A percentile compares a stretch with the other conserved stretches of the same genome.
phyloP scores from a whole-genome alignment of 2,797 vertebrate genomes.

The Chloroceryle inda region DNA sequence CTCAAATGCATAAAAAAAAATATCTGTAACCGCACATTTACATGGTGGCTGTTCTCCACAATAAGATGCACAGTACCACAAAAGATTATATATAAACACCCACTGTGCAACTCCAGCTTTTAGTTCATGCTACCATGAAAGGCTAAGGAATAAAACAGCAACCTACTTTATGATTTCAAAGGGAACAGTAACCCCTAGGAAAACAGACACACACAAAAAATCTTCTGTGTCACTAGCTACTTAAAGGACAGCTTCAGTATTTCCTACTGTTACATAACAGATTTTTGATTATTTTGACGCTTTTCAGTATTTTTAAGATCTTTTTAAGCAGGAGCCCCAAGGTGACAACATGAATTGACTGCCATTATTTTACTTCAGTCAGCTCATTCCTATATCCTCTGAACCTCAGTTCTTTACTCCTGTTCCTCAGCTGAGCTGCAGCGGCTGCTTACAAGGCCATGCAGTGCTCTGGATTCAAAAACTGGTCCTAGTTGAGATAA shows the following conservation, averaged over 20 bases:
- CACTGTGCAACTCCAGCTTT: not conserved
- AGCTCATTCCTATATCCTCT: not conserved
- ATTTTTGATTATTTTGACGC: slow-evolving; percentile 3
- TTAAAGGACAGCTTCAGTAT: slow-evolving; percentile 17
- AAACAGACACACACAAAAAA: not conserved
- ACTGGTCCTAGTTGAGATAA: not conserved
- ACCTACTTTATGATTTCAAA: not conserved
- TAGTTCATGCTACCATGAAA: not conserved
- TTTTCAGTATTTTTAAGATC: not conserved
- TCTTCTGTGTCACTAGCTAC: not conserved
- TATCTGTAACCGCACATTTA: not conserved
- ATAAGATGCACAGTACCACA: not conserved
- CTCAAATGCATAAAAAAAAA: not conserved
- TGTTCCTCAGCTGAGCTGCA: not conserved
- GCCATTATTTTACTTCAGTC: not conserved
- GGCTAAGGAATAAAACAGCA: not conserved
- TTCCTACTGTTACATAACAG: not conserved
- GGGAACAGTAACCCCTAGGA: not conserved
- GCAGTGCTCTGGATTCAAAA: not conserved
- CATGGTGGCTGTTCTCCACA: not conserved
- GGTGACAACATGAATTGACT: slow-evolving; percentile 4
- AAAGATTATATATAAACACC: not conserved
- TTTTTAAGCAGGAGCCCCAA: not conserved
- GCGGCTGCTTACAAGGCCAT: not conserved
- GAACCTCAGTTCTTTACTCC: not conserved